phyloP scores from a whole-genome alignment of 2,113 vertebrate genomes.

The Epinephelus moara region DNA sequence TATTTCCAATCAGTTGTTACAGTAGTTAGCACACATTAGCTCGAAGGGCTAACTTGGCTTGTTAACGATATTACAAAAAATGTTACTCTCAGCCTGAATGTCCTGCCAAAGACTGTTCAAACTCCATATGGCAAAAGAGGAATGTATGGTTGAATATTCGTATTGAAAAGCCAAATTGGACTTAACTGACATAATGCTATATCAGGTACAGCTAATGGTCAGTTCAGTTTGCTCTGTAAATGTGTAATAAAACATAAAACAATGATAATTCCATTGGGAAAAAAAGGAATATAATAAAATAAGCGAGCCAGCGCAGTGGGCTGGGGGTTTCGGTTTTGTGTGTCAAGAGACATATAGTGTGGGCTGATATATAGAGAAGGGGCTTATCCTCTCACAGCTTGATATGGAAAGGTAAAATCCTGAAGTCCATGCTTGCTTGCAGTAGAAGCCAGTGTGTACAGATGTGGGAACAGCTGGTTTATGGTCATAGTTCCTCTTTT shows the following conservation, averaged over 20 bases:
- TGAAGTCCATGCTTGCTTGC: neutral
- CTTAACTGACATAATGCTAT: too few species aligned
- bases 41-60: too few species aligned
- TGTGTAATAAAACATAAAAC: neutral
- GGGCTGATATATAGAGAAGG: neutral
- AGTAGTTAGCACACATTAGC: too few species aligned
- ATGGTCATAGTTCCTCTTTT: neutral
- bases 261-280: neutral
- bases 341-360: neutral
- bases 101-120: too few species aligned
- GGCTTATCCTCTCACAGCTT: slow-evolving; percentile 22
- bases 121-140: too few species aligned
- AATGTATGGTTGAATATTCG: too few species aligned
- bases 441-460: neutral
- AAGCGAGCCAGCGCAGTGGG: neutral
- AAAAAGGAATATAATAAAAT: neutral
- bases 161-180: too few species aligned
- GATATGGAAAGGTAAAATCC: neutral
- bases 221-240: neutral
- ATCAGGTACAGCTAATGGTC: too few species aligned
- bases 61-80: too few species aligned
- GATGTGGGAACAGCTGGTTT: neutral
- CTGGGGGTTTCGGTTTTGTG: neutral
- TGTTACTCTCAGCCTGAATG: too few species aligned
- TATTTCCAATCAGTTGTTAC: too few species aligned